phyloP scores from a whole-genome alignment of 2,113 vertebrate genomes.

The Anolis sagrei region DNA sequence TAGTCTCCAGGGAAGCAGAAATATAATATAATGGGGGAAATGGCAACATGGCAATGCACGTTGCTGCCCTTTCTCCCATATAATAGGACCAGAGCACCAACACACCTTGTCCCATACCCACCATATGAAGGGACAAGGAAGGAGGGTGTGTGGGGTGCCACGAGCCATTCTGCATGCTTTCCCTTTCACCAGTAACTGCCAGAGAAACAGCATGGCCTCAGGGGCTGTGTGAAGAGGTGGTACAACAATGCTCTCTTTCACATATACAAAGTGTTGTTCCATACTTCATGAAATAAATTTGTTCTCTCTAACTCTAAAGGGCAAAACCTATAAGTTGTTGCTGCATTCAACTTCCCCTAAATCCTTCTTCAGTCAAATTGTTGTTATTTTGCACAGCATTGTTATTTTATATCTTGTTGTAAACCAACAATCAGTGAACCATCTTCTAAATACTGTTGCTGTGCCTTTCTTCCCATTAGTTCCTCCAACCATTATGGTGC shows the following conservation, averaged over 20 bases:
- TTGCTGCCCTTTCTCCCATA: too few relatives aligned
- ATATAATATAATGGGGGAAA: too few relatives aligned
- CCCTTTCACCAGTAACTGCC: too few relatives aligned
- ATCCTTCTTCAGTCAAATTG: neutral
- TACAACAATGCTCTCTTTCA: neutral
- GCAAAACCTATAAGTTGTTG: neutral
- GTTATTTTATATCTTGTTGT: neutral
- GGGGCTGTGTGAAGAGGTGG: too few relatives aligned
- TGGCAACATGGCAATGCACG: too few relatives aligned
- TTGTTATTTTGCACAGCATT: neutral
- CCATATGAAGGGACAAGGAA: too few relatives aligned
- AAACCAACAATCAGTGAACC: neutral
- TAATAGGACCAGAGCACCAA: too few relatives aligned
- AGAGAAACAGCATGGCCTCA: too few relatives aligned
- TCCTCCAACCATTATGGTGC: constrained; percentile 89
- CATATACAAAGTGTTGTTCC: neutral
- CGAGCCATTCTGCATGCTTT: too few relatives aligned
- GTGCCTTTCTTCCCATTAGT: constrained; percentile 73
- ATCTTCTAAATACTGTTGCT: neutral
- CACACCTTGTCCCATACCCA: too few relatives aligned
- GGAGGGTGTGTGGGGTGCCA: too few relatives aligned
- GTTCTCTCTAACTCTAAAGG: neutral
- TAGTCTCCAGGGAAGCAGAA: too few relatives aligned
- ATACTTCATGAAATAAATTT: neutral
- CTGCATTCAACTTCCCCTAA: neutral